A percentile compares a stretch with the other conserved stretches of the same genome.
phyloP scores from a whole-genome alignment of 1,140 invertebrate species.

The Platorchestia sp. region DNA sequence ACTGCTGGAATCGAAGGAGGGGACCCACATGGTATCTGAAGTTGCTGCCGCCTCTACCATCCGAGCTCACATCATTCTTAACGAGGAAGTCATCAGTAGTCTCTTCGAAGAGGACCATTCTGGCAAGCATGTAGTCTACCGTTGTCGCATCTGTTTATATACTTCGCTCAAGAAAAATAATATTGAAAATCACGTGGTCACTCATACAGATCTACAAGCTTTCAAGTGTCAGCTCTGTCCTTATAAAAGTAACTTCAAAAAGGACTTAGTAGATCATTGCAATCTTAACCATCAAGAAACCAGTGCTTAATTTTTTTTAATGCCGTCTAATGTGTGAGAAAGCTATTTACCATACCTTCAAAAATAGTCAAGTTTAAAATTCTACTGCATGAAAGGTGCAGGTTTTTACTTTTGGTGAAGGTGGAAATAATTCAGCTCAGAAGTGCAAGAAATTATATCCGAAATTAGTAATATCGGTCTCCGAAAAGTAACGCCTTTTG shows the following conservation, averaged over 20 bases:
- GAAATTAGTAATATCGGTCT: neutral
- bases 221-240: conserved; percentile 31
- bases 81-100: conserved; percentile 23
- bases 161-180: conserved; percentile 51
- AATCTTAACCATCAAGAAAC: conserved; percentile 39
- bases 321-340: neutral
- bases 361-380: neutral
- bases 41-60: conserved; percentile 36
- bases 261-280: conserved; percentile 18
- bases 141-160: conserved; percentile 26
- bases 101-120: conserved; percentile 24
- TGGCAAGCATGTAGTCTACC: conserved; percentile 11
- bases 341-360: neutral
- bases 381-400: neutral
- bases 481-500: too few species aligned
- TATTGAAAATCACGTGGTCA: conserved; percentile 30
- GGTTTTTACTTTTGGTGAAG: neutral
- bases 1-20: conserved; percentile 5
- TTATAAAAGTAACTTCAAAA: conserved; percentile 49
- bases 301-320: conserved; percentile 1
- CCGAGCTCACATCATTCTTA: conserved; percentile 32
- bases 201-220: conserved; percentile 36
- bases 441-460: neutral
- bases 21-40: conserved; percentile 8
- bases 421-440: neutral